Base-by-base conservation (phyloP, 2,797 vertebrate genomes). In the Podarcis lilfordi region DNA sequence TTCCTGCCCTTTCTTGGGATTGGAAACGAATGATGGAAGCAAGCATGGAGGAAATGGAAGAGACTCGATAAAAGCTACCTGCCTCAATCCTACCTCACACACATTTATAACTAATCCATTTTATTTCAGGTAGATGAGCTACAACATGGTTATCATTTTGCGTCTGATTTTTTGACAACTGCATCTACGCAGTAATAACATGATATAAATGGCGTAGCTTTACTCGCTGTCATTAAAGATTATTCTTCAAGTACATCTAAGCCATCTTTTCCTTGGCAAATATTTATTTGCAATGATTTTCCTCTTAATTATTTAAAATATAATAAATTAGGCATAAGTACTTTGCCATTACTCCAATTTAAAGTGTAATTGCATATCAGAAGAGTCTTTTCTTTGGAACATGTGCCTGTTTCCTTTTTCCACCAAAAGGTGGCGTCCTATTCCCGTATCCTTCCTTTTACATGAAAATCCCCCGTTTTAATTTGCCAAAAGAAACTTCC, bases 401-500 rank as follows among this genome's bases (percentile, higher is more conserved):
- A 78, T 29, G 91, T 83, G 89, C 86, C 91, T 90, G 91, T 95
- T 91, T 95, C 71, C 71, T 74, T 89, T 85, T 95, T 84, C 79
- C 27, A 90, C 94, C 97, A 94, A 96, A 95, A 97, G 97, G 95
- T 97, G 97, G 97, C 97, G 95, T 96, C 94, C 93, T 96, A 95
- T 90, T 87, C 93, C 92, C 90, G 88, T 91, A 94, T 93, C 95
- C 96, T 97, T 91, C 91, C 84, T 92, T 94, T 71, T 8, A 27
- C 45, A 69, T 9, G 35, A 87, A 95, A 94, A 85, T 59, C 69
- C 86, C 91, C 90, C 59, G 84, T 89, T 95, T 95, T 94, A 96
- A 96, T 95, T 93, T 95, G 95, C 95, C 94, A 94, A 95, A 94
- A 96, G 94, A 95, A 96, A 96, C 92, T 96, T 97, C 93, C 84